A percentile compares a stretch with the other conserved stretches of the same genome.
Conservation (phyloP, 23 tunicate species). For the Ciona savignyi region DNA sequence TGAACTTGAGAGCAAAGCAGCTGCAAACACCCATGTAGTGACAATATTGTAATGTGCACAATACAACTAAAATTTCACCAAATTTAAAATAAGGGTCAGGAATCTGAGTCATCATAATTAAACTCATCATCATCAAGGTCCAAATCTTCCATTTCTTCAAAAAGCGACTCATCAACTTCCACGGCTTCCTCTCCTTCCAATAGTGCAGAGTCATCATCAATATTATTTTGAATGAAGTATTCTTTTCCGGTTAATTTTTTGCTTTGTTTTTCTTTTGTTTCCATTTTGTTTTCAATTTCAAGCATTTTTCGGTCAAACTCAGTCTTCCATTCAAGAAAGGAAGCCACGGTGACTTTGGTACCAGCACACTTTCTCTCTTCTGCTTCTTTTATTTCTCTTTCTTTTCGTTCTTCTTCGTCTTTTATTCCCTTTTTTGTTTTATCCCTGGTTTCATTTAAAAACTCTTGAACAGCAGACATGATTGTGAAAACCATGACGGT, state of each 20-base stretch:
- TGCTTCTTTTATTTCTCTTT: conserved; percentile 67
- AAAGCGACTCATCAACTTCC: conserved; percentile 88
- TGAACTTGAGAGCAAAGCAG: too few species aligned
- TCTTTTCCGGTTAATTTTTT: conserved; percentile 75
- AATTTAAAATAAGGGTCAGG: too few species aligned
- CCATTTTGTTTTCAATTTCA: conserved; percentile 28
- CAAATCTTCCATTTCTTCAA: conserved; percentile 83
- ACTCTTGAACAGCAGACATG: conserved; percentile 82
- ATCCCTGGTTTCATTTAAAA: conserved; percentile 54
- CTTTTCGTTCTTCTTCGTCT: conserved; percentile 70
- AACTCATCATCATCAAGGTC: conserved; percentile 67
- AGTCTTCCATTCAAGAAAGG: conserved; percentile 83
- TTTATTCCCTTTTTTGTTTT: conserved; percentile 20
- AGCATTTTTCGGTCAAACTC: conserved; percentile 78
- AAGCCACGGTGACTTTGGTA: conserved; percentile 83
- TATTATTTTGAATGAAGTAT: conserved; percentile 52
- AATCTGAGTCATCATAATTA: too few species aligned
- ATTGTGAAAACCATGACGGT: conserved; percentile 84
- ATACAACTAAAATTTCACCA: too few species aligned
- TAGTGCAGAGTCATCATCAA: conserved; percentile 42
- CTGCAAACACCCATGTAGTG: too few species aligned
- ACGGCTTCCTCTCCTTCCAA: conserved; percentile 81
- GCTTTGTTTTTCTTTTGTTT: conserved; percentile 12
- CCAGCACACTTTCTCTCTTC: conserved; percentile 89
- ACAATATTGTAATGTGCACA: too few species aligned